These are phyloP conservation scores for Brachirus orientalis DNA, from an alignment of 2,113 vertebrate genomes.

Conservation along the genomic window DNA sequence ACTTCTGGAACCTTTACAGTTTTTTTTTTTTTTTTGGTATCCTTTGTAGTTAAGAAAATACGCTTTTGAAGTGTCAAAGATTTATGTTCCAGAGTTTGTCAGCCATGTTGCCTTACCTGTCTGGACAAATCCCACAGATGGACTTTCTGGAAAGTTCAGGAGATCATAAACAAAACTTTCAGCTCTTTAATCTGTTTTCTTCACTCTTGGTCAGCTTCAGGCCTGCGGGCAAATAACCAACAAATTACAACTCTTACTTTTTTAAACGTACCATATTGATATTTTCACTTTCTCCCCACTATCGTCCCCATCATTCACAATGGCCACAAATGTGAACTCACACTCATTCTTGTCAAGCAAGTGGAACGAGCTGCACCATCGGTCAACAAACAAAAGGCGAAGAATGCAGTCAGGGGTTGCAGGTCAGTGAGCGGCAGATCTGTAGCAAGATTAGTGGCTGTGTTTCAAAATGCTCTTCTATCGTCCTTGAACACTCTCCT, in stretches of 20 bases:
- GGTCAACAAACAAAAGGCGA: constrained; percentile 38
- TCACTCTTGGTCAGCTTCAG: background rate
- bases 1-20: background rate
- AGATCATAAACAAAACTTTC: constrained; percentile 3
- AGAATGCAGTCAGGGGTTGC: constrained; percentile 2
- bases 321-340: background rate
- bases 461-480: constrained; percentile 24
- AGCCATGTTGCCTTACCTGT: constrained; percentile 31
- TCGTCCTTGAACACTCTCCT: constrained; percentile 11
- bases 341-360: background rate
- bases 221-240: background rate
- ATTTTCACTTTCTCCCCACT: no score
- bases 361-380: constrained; percentile 12
- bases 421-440: constrained; percentile 1
- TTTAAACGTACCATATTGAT: no score
- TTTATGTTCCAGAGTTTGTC: background rate
- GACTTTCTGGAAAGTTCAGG: constrained; percentile 3
- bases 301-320: no score
- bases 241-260: no score
- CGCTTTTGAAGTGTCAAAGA: constrained; percentile 18
- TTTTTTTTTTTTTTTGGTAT: background rate
- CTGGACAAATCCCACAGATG: constrained; percentile 33
- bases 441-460: background rate
- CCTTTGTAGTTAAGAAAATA: constrained; percentile 14
- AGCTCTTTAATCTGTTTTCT: background rate